These are phyloP conservation scores for Montifringilla adamsi DNA, from an alignment of 2,113 vertebrate genomes.

Conservation along the genomic window DNA sequence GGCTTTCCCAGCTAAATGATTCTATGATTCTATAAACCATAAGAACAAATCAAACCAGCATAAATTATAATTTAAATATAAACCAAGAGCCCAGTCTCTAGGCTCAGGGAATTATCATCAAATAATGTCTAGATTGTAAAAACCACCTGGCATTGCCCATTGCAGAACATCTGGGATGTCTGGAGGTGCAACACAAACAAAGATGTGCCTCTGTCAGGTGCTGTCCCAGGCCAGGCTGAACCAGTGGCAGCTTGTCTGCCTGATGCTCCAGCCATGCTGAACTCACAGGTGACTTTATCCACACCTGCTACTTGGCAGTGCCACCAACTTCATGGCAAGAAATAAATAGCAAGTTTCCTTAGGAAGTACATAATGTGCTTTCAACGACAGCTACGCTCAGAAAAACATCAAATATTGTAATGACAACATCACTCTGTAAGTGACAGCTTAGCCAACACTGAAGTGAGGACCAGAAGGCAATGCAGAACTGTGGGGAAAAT, in stretches of 20 bases:
- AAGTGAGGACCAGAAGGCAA: conserved; percentile 45
- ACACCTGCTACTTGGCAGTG: not conserved
- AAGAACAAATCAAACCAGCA: not conserved
- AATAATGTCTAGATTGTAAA: not conserved
- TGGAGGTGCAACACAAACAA: not conserved
- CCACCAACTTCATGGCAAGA: not conserved
- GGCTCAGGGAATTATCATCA: not conserved
- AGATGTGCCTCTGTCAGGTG: not conserved
- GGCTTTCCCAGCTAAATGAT: not conserved
- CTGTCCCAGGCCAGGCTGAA: not conserved
- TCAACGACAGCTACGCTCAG: not conserved
- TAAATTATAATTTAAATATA: not conserved
- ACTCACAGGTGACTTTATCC: not conserved
- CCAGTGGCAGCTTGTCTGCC: not conserved
- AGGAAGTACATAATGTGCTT: not conserved
- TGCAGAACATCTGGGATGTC: not conserved
- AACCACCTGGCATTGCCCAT: rapidly evolving
- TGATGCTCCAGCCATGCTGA: not conserved
- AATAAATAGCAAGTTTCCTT: not conserved
- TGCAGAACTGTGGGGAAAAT: conserved; percentile 36
- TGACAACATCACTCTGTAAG: conserved; percentile 35
- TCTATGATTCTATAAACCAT: not conserved
- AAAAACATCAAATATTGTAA: conserved; percentile 6
- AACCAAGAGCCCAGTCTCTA: not conserved
- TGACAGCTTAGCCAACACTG: conserved; percentile 55